Conservation (phyloP, 2,888 invertebrate genomes). For the Palloptera scutellata region DNA sequence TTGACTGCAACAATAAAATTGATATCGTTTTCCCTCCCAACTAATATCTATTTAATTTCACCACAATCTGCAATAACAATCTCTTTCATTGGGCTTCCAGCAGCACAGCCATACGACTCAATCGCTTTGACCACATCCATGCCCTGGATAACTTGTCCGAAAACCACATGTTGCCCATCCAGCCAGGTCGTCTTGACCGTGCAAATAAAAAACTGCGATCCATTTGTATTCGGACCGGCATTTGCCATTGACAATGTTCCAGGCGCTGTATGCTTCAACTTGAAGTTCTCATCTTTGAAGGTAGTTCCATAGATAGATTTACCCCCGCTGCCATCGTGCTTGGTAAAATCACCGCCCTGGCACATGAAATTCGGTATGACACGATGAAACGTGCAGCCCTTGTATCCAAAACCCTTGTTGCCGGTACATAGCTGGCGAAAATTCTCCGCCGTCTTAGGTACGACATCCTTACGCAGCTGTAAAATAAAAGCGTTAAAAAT, state of each 20-base stretch:
- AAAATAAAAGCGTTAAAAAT: constrained; percentile 22
- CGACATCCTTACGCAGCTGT: constrained; percentile 45
- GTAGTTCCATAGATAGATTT: constrained; percentile 95
- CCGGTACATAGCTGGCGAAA: constrained; percentile 94
- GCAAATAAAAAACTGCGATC: constrained; percentile 94
- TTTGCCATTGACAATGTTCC: constrained; percentile 95
- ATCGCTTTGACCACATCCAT: constrained; percentile 87
- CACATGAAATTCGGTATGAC: constrained; percentile 96
- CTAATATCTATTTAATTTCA: constrained; percentile 68
- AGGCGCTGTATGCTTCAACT: constrained; percentile 87
- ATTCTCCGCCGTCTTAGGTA: constrained; percentile 85
- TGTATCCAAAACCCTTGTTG: constrained; percentile 90
- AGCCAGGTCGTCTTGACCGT: constrained; percentile 90
- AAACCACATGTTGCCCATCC: constrained; percentile 91
- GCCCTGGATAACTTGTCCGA: constrained; percentile 87
- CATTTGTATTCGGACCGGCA: constrained; percentile 92
- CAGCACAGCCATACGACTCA: constrained; percentile 79
- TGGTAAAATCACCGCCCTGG: constrained; percentile 92
- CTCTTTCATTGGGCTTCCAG: constrained; percentile 81
- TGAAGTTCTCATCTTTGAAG: constrained; percentile 95
- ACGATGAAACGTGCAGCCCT: constrained; percentile 89
- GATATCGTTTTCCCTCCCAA: not conserved
- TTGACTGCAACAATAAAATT: not conserved
- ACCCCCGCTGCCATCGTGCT: constrained; percentile 91
- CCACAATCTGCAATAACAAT: constrained; percentile 81